Evolutionary conservation across 1,140 invertebrate genomes (phyloP), one percentile per base, ranked within the genome.

Genomic region (Cotesia vestalis): DNA sequence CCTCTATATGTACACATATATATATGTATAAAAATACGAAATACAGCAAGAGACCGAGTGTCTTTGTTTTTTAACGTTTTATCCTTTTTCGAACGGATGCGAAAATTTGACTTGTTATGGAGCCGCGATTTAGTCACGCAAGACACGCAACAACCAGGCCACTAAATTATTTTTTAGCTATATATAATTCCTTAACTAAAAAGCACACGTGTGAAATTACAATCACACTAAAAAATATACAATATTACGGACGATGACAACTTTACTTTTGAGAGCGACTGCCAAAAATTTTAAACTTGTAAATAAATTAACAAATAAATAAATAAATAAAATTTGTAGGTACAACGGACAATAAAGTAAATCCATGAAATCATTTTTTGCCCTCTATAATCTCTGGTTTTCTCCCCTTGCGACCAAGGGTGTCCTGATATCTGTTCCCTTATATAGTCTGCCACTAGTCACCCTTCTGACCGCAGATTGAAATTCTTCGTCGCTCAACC

Each of bases 381-480:
- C 57, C 17, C 57, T 27, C 57, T 59, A 27, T 27, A 62, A 36
- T 62, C 35, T 62, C 11, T 9, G 40, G 20, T 67, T 51, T 46
- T 35, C n/a, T n/a, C 66, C 51, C 66, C 17, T 27, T 67, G 46
- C 27, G 77, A 75, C 66, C 59, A 66, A 73, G 71, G 76, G 76
- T 77, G 76, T 78, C 36, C 55, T 79, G 80, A 80, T 77, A 66
- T 74, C 60, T 71, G 53, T 71, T 17, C 34, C 51, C 66, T 53
- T 83, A 76, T 74, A 75, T 76, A 75, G 73, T 73, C 83, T 78
- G 82, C 51, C 34, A 62, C 53, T 17, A 61, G 17, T 27, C 27
- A 36, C 60, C 35, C 27, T 81, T 76, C 79, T 82, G 82, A 83
- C 83, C 85, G 80, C 85, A 85, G 83, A 86, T 86, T 86, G 84